Percentiles rank a stretch among this genome's conserved stretches.
These are phyloP conservation scores for Heteromormyrus szaboi DNA, from an alignment of 2,797 vertebrate species.

Conservation along the genomic window DNA sequence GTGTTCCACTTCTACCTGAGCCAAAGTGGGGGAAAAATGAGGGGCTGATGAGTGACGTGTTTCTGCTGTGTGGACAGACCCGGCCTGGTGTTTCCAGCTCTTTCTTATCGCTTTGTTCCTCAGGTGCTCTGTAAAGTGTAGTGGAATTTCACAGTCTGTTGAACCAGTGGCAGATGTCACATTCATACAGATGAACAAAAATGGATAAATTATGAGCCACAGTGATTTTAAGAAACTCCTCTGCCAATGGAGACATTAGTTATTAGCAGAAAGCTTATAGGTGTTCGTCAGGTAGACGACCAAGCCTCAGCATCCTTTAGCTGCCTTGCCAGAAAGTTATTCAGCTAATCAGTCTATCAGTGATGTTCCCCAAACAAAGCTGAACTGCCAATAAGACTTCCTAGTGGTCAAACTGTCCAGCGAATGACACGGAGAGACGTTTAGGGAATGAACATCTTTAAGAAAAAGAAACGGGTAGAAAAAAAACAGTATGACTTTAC, in stretches of 20 bases:
- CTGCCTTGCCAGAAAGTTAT: neutral
- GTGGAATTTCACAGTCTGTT: constrained; percentile 65
- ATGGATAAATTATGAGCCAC: neutral
- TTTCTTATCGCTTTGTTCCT: constrained; percentile 45
- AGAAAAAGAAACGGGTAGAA: constrained; percentile 23
- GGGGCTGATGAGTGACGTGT: constrained; percentile 50
- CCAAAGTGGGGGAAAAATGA: constrained; percentile 40
- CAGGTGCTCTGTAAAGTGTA: constrained; percentile 66
- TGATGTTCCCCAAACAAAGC: neutral
- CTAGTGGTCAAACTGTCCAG: constrained; percentile 28
- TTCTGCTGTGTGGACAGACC: constrained; percentile 63
- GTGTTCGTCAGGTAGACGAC: neutral
- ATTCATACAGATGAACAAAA: constrained; percentile 11
- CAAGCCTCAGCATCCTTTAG: neutral
- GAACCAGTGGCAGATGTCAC: constrained; percentile 68
- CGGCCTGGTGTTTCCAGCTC: constrained; percentile 60
- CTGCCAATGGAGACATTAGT: neutral
- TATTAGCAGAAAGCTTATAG: neutral
- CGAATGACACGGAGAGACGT: constrained; percentile 32
- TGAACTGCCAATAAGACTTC: constrained; percentile 22
- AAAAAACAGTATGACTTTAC: constrained; percentile 17
- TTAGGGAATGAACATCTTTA: constrained; percentile 22
- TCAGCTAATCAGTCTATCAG: neutral
- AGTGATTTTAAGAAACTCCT: neutral
- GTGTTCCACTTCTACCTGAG: constrained; percentile 1